Percentiles rank a stretch among this genome's conserved stretches.
These are phyloP conservation scores for Atherinomorus stipes DNA, from an alignment of 2,113 vertebrate species.

Conservation along the genomic window DNA sequence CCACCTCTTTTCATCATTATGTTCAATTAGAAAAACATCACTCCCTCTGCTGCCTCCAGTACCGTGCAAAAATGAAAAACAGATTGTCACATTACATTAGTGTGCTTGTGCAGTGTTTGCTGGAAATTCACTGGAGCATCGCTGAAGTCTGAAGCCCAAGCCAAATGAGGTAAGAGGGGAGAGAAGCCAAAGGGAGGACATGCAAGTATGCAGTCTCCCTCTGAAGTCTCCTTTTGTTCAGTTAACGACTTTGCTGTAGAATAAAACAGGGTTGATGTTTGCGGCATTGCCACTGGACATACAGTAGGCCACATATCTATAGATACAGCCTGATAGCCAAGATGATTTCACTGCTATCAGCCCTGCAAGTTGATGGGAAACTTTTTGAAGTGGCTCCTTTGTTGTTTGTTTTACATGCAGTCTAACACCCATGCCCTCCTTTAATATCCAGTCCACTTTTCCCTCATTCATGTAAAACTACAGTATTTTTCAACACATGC, in stretches of 20 bases:
- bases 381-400: not conserved
- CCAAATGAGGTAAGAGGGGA: slow-evolving; percentile 52
- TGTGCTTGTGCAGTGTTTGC: slow-evolving; percentile 43
- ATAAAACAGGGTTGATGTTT: not conserved
- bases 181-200: slow-evolving; percentile 32
- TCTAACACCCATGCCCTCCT: too few species aligned
- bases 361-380: not conserved
- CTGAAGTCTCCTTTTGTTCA: slow-evolving; percentile 14
- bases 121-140: slow-evolving; percentile 65
- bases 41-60: slow-evolving; percentile 37
- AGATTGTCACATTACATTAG: slow-evolving; percentile 75
- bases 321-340: not conserved
- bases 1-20: slow-evolving; percentile 63
- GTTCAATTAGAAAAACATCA: slow-evolving; percentile 73
- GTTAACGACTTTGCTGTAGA: not conserved
- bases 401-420: too few species aligned
- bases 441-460: too few species aligned
- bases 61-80: slow-evolving; percentile 69
- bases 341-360: not conserved
- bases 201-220: not conserved
- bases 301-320: too few species aligned
- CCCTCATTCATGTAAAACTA: too few species aligned
- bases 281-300: not conserved
- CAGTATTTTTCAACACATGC: too few species aligned
- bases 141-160: slow-evolving; percentile 31